Conservation (phyloP, 2,113 vertebrate species). For the Hystrix brachyura region DNA sequence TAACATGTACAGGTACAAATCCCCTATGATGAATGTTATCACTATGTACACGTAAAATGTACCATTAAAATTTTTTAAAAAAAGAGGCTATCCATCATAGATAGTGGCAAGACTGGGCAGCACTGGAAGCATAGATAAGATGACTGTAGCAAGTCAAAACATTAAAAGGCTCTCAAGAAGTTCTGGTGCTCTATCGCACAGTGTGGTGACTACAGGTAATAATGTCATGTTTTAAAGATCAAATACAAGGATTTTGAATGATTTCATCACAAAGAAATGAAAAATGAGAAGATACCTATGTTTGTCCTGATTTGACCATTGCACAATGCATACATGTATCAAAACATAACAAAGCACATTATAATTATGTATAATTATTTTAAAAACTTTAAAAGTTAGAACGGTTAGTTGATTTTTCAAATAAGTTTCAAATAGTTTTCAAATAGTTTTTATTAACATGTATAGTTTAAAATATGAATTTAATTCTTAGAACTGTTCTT, state of each 20-base stretch:
- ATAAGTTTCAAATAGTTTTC: neutral
- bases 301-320: neutral
- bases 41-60: too few species aligned
- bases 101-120: neutral
- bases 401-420: conserved; percentile 25
- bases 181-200: neutral
- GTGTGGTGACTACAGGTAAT: neutral
- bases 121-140: neutral
- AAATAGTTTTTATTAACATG: neutral
- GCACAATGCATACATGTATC: neutral
- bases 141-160: neutral
- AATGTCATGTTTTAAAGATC: neutral
- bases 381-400: neutral
- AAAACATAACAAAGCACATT: neutral
- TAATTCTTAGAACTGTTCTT: neutral
- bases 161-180: neutral
- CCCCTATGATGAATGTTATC: too few species aligned
- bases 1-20: too few species aligned
- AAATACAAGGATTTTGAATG: neutral
- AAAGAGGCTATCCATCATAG: neutral
- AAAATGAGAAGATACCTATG: neutral
- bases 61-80: too few species aligned
- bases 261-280: neutral
- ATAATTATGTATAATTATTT: neutral
- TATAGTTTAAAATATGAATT: neutral